Percentiles rank a stretch among this genome's conserved stretches.
phyloP scores from a whole-genome alignment of 2,797 vertebrate genomes.

The Myotis vivesi region DNA sequence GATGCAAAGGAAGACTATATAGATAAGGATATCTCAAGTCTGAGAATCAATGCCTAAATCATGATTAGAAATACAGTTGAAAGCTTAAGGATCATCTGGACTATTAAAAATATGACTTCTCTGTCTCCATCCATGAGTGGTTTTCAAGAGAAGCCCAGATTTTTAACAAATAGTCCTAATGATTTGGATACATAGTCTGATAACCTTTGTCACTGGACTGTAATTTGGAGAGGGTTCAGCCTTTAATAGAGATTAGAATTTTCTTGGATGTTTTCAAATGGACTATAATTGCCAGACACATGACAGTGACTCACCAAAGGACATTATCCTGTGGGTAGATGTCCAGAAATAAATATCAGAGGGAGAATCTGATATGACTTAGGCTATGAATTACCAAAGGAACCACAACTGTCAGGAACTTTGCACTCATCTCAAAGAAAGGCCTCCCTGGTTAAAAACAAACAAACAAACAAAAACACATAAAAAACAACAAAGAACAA shows the following conservation, averaged over 20 bases:
- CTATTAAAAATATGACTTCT: neutral
- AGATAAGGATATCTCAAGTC: too few relatives aligned
- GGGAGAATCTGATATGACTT: neutral
- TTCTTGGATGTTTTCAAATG: neutral
- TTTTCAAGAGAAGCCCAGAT: neutral
- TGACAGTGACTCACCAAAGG: neutral
- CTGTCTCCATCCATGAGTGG: neutral
- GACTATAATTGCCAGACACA: neutral
- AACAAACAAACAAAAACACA: neutral
- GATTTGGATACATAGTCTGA: neutral
- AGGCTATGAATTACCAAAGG: neutral
- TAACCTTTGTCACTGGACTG: neutral
- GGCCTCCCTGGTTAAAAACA: neutral
- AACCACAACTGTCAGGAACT: neutral
- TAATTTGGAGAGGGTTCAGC: neutral
- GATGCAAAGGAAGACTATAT: too few relatives aligned
- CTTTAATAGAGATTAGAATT: neutral
- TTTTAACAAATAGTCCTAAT: constrained; percentile 25
- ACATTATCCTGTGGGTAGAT: neutral
- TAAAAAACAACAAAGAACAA: neutral
- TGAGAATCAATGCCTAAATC: neutral
- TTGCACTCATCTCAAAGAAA: neutral
- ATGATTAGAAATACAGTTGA: neutral
- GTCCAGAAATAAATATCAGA: constrained; percentile 8
- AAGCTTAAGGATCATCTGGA: neutral